A percentile compares a stretch with the other conserved stretches of the same genome.
phyloP scores from a whole-genome alignment of 2,797 vertebrate species.

The Phaenicophaeus curvirostris region DNA sequence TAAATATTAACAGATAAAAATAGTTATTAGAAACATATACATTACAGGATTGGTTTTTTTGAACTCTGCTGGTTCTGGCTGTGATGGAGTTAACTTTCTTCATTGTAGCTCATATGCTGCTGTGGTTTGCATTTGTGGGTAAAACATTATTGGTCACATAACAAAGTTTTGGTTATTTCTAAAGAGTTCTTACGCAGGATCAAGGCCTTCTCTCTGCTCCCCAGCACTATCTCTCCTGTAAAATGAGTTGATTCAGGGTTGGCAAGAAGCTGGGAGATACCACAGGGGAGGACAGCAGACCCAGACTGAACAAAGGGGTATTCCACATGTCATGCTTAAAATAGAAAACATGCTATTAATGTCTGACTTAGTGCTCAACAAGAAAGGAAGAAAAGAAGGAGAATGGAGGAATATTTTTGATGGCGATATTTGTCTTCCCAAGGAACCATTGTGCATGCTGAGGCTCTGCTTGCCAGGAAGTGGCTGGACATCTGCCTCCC shows the following conservation, averaged over 20 bases:
- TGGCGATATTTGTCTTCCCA: neutral
- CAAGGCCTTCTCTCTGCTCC: neutral
- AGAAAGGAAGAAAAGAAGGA: neutral
- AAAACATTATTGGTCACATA: neutral
- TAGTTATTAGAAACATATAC: neutral
- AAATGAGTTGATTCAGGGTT: neutral
- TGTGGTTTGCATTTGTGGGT: neutral
- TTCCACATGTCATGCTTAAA: neutral
- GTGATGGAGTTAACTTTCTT: neutral
- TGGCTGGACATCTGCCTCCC: neutral
- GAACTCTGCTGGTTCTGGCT: neutral
- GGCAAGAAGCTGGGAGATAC: neutral
- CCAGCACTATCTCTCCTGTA: neutral
- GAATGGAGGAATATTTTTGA: neutral
- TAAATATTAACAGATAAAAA: neutral
- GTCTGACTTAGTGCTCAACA: neutral
- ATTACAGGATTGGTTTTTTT: neutral
- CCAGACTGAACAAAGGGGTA: neutral
- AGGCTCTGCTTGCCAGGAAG: neutral
- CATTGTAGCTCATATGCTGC: neutral
- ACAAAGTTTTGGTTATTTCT: neutral
- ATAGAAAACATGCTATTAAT: neutral
- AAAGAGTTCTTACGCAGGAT: neutral
- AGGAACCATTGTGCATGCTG: accelerated
- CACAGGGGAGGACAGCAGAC: neutral